Base-by-base conservation (phyloP, 2,888 invertebrate genomes). In the Salpingus planirostris region DNA sequence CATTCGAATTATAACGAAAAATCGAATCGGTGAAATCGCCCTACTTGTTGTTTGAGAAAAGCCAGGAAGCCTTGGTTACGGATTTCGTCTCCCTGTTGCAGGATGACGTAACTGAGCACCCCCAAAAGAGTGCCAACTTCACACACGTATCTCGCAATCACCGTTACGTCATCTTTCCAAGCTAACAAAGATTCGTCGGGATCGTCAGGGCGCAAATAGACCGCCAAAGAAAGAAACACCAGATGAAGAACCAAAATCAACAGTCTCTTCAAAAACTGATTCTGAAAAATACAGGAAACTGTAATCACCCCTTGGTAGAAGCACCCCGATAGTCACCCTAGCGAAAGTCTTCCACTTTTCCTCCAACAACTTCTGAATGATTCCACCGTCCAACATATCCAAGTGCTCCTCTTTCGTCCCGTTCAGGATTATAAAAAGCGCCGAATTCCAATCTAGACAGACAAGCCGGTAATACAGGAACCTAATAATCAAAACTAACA, bases 281-380 rank as follows among this genome's bases (percentile, higher is more conserved):
- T 82, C 89, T 91, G 70, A 49, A 60, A 59, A n/a, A n/a, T n/a
- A n/a, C n/a, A n/a, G n/a, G n/a, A n/a, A n/a, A n/a, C n/a, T n/a
- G n/a, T n/a, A n/a, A n/a, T n/a, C n/a, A n/a, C n/a, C n/a, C n/a
- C n/a, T n/a, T n/a, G n/a, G n/a, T n/a, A n/a, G n/a, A n/a, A 32
- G 25, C 7, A 13, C 29, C 23, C 14, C 24, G 11, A 13, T 15
- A 36, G 6, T 26, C 67, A 56, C 90, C 68, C 87, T 77, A 13
- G 95, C 98, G 69, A 93, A 98, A 0, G 95, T 93, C 66, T 97
- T 96, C 98, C 98, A 98, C 64, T 98, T 98, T 65, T 98, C 97
- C 64, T 96, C 96, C 11, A 98, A 72, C 27, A 98, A 68, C 53
- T 93, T 78, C 60, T 96, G 93, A 55, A 98, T 96, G 33, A 98